These are phyloP conservation scores for Jacana jacana DNA, from an alignment of 2,113 vertebrate genomes.

Conservation along the genomic window DNA sequence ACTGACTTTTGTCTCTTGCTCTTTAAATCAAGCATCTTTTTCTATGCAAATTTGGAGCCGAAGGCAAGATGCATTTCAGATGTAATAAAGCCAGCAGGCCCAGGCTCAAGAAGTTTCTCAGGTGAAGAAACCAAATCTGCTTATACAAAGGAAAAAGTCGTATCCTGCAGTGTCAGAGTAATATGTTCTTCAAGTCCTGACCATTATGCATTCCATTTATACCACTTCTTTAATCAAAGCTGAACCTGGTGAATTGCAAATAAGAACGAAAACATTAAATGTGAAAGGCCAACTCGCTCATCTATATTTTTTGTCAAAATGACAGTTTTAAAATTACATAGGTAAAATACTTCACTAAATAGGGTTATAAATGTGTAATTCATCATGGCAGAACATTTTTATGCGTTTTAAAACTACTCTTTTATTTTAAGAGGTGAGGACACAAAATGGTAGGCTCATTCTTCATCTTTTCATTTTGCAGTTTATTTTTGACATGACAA, in stretches of 20 bases:
- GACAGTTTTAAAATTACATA: slow-evolving; percentile 81
- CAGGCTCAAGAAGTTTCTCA: slow-evolving; percentile 51
- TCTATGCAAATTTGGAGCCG: slow-evolving; percentile 19
- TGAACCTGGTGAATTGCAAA: slow-evolving; percentile 76
- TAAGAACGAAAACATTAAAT: slow-evolving; percentile 78
- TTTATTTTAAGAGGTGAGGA: slow-evolving; percentile 74
- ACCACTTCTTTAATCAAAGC: slow-evolving; percentile 77
- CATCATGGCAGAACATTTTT: slow-evolving; percentile 76
- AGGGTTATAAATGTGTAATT: slow-evolving; percentile 78
- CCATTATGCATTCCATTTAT: slow-evolving; percentile 63
- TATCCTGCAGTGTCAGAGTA: slow-evolving; percentile 42
- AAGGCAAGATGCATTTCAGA: slow-evolving; percentile 26
- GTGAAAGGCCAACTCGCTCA: slow-evolving; percentile 76
- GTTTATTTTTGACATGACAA: slow-evolving; percentile 41
- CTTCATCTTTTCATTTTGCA: slow-evolving; percentile 55
- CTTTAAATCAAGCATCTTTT: slow-evolving; percentile 44
- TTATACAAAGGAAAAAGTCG: slow-evolving; percentile 52
- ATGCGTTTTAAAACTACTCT: slow-evolving; percentile 70
- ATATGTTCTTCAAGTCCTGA: slow-evolving; percentile 61
- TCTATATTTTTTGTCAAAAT: slow-evolving; percentile 82
- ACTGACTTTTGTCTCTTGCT: slow-evolving; percentile 34
- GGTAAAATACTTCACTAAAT: slow-evolving; percentile 79
- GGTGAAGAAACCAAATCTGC: slow-evolving; percentile 60
- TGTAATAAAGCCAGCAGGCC: slow-evolving; percentile 31
- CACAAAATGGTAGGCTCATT: slow-evolving; percentile 52